Conservation (phyloP, 2,113 vertebrate genomes). For the Castor canadensis region DNA sequence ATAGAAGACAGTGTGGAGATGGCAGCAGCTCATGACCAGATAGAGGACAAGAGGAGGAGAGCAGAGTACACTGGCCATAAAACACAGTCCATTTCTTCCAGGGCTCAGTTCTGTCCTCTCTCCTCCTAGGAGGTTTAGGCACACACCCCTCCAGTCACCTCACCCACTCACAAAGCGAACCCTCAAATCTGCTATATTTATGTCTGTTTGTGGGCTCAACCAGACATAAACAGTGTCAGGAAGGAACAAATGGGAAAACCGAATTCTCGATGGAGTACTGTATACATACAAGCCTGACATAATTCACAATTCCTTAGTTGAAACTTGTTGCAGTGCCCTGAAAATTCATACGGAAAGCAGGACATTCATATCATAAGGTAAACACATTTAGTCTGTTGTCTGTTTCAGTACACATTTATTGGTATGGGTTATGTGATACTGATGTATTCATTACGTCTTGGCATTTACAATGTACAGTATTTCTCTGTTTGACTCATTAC, state of each 20-base stretch:
- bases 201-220: conserved; percentile 23
- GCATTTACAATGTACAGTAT: conserved; percentile 64
- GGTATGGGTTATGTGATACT: conserved; percentile 35
- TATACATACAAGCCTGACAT: background rate
- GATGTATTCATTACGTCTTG: conserved; percentile 61
- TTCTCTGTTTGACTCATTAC: conserved; percentile 71
- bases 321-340: conserved; percentile 45
- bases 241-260: conserved; percentile 62
- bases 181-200: background rate
- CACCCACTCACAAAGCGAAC: background rate
- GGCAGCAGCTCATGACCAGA: background rate
- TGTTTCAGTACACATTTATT: conserved; percentile 52
- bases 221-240: conserved; percentile 68
- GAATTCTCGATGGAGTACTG: background rate
- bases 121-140: background rate
- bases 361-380: conserved; percentile 51
- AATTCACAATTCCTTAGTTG: background rate
- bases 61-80: background rate
- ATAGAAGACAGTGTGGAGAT: conserved; percentile 38
- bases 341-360: conserved; percentile 38
- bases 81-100: background rate
- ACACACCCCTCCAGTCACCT: background rate
- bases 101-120: background rate
- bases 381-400: conserved; percentile 46
- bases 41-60: background rate